A percentile compares a stretch with the other conserved stretches of the same genome.
Conservation (phyloP, 2,797 vertebrate genomes). For the Rallus crepitans region DNA sequence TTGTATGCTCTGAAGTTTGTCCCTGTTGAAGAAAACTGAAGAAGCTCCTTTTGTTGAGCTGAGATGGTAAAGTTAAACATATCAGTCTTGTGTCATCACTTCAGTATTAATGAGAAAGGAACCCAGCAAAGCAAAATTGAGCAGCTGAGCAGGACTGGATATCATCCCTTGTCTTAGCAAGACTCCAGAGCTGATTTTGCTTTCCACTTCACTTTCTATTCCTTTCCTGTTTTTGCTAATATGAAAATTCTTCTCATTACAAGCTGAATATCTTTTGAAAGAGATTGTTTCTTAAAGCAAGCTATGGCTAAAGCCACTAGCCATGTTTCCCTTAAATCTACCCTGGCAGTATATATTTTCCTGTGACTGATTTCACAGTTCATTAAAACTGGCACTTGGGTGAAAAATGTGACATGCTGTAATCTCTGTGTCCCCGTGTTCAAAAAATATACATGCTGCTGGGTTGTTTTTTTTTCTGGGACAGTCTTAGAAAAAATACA, state of each 20-base stretch:
- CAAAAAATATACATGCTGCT: not conserved
- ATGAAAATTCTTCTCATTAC: not conserved
- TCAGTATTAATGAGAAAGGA: not conserved
- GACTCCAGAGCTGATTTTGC: not conserved
- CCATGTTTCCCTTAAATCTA: not conserved
- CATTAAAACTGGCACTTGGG: not conserved
- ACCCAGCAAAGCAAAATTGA: not conserved
- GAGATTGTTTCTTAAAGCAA: not conserved
- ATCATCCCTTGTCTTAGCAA: not conserved
- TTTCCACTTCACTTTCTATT: not conserved
- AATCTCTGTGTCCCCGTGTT: not conserved
- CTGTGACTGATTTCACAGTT: not conserved
- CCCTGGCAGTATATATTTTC: not conserved
- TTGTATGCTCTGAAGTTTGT: not conserved
- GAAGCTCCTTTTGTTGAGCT: not conserved
- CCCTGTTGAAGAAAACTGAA: not conserved
- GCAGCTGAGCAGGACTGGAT: not conserved
- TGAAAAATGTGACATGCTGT: not conserved
- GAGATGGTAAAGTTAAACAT: not conserved
- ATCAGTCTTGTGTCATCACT: not conserved
- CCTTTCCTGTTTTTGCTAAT: not conserved
- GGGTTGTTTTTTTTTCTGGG: too few relatives aligned
- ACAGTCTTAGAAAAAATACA: not conserved
- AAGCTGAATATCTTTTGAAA: not conserved
- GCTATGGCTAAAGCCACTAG: not conserved